Base-by-base conservation (phyloP, 2,888 invertebrate species). In the Drosophila recens region DNA sequence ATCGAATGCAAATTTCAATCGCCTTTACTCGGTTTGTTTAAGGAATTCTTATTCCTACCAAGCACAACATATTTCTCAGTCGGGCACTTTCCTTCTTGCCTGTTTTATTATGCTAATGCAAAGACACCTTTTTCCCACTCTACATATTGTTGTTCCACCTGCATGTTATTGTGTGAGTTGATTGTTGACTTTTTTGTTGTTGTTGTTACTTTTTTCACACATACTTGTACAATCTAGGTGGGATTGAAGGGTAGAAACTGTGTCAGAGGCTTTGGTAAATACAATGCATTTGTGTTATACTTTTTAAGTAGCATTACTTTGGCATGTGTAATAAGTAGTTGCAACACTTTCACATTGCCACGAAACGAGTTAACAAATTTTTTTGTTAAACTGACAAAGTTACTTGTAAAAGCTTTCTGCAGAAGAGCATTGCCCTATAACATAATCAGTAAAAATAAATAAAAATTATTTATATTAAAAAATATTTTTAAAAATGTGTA, bases 91-190 rank as follows among this genome's bases (percentile, higher is more conserved):
- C 17, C 13, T 15, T 30, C 4, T 15, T 34, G 42, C 38, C 51
- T 65, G 65, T 66, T 75, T 77, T 85, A 77, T 81, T 89, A 80
- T 78, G 85, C 82, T 87, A 86, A 86, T 86, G 82, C 65, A 75
- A 49, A 42, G 46, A 45, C 42, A 52, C 40, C 53, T 20, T 23
- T 46, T 23, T 30, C 8, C 49, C 10, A 46, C 1, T 15, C 3
- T 27, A 33, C 13, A 40, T 15, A 46, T 34, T 57, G 33, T 38
- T 36, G 30, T 27, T 46, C 8, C 23, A n/a, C 17, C 48, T 20
- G 43, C 65, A 56, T 69, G 72, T 77, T 80, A 57, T 67, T 85
- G 56, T 78, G 70, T 6, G 54, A 46, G 66, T 53, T 57, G 65
- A 73, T 76, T 73, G 62, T 65, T 62, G 53, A 54, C 61, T 53